phyloP scores from a whole-genome alignment of 2,113 vertebrate species.

The Podarcis raffonei region DNA sequence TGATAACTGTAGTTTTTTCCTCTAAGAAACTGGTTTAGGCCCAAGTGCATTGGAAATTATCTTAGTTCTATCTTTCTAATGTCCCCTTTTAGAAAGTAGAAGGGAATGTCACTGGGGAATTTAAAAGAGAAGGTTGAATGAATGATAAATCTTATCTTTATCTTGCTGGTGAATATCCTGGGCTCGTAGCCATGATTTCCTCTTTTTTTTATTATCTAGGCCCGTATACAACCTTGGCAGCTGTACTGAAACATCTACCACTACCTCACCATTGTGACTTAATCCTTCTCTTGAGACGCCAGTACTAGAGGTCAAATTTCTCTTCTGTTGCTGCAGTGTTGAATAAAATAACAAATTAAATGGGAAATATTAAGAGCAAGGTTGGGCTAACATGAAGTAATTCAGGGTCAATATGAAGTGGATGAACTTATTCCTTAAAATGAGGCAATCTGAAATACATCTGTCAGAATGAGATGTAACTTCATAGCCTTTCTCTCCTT shows the following conservation, averaged over 20 bases:
- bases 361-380: constrained; percentile 20
- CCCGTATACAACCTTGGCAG: neutral
- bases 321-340: neutral
- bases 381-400: neutral
- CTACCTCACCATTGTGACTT: neutral
- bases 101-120: constrained; percentile 7
- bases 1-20: neutral
- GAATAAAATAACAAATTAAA: constrained; percentile 11
- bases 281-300: neutral
- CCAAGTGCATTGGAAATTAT: neutral
- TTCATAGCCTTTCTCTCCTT: neutral
- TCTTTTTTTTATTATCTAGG: neutral
- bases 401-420: neutral
- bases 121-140: constrained; percentile 23
- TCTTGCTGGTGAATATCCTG: neutral
- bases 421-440: constrained; percentile 1
- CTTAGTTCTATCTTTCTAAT: constrained; percentile 6
- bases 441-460: neutral
- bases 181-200: neutral
- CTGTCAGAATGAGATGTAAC: neutral
- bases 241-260: neutral
- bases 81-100: constrained; percentile 7
- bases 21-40: neutral
- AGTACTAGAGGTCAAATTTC: neutral
- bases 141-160: constrained; percentile 14